These are phyloP conservation scores for Tauraco erythrolophus DNA, from an alignment of 2,113 vertebrate genomes.

Conservation along the genomic window DNA sequence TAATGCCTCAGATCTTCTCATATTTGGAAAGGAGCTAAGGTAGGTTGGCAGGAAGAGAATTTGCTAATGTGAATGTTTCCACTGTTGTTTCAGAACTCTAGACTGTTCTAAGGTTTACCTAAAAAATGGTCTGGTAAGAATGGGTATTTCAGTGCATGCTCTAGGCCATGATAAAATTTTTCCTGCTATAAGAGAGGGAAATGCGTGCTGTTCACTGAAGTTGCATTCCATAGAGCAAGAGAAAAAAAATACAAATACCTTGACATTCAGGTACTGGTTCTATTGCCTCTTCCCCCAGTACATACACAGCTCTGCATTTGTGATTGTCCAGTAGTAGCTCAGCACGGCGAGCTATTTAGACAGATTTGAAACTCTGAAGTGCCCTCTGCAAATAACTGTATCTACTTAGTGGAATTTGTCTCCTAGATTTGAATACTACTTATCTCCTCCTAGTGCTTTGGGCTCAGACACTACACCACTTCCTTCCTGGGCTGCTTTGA, in stretches of 20 bases:
- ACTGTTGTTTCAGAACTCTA: not conserved
- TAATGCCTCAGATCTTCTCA: constrained; percentile 90
- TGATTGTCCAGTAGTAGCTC: not conserved
- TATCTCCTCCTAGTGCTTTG: constrained; percentile 78
- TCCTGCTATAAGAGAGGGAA: not conserved
- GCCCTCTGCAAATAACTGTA: not conserved
- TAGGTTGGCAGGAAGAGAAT: constrained; percentile 3
- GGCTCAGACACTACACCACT: constrained; percentile 89
- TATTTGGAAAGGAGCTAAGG: constrained; percentile 96
- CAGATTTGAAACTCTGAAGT: not conserved
- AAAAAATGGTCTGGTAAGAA: not conserved
- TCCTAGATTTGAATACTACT: not conserved
- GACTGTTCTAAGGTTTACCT: not conserved
- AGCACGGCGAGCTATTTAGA: not conserved
- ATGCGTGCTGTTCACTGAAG: not conserved
- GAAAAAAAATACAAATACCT: not conserved
- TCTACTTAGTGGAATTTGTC: not conserved
- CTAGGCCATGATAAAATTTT: not conserved
- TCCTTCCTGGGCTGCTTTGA: constrained; percentile 85
- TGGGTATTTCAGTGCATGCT: not conserved
- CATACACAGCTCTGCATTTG: not conserved
- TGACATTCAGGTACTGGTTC: not conserved
- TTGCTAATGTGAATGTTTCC: not conserved
- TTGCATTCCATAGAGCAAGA: not conserved
- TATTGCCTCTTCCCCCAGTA: not conserved